Conservation (phyloP, 2,113 vertebrate genomes). For the Suricata suricatta region DNA sequence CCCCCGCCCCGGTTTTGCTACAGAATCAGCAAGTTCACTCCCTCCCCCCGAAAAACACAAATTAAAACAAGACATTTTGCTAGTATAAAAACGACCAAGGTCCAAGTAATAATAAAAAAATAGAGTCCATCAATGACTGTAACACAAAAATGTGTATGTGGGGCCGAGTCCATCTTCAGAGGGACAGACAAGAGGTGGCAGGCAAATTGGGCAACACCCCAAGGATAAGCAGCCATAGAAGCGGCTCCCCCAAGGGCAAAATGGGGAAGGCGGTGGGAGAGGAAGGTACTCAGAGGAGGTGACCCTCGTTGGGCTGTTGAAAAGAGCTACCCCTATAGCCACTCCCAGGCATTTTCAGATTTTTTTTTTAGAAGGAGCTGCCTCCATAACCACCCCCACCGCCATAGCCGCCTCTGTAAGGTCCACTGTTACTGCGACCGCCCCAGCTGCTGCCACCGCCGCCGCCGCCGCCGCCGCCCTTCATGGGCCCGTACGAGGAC, state of each 20-base stretch:
- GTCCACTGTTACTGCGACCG: slow-evolving; percentile 91
- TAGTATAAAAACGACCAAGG: slow-evolving; percentile 91
- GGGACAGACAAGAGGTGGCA: slow-evolving; percentile 79
- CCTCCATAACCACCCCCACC: slow-evolving; percentile 89
- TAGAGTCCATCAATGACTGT: slow-evolving; percentile 91
- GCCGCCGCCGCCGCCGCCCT: slow-evolving; percentile 92
- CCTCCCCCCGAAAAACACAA: slow-evolving; percentile 80
- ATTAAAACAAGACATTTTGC: slow-evolving; percentile 87
- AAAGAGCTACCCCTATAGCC: slow-evolving; percentile 80
- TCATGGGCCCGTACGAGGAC: slow-evolving; percentile 95
- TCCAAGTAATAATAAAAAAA: slow-evolving; percentile 92
- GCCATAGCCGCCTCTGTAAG: slow-evolving; percentile 91
- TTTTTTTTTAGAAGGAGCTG: slow-evolving; percentile 82
- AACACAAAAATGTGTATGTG: slow-evolving; percentile 89
- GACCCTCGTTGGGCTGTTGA: slow-evolving; percentile 77
- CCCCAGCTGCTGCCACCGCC: slow-evolving; percentile 91
- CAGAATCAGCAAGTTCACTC: slow-evolving; percentile 85
- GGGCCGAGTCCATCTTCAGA: slow-evolving; percentile 87
- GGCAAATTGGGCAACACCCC: slow-evolving; percentile 76
- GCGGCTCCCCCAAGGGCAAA: slow-evolving; percentile 61
- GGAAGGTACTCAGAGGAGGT: slow-evolving; percentile 44
- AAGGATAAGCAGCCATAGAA: slow-evolving; percentile 44
- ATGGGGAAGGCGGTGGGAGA: background rate
- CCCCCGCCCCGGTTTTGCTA: slow-evolving; percentile 84
- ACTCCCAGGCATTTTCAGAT: background rate